A percentile compares a stretch with the other conserved stretches of the same genome.
These are phyloP conservation scores for Eumaeus atala DNA, from an alignment of 1,140 invertebrate genomes.

Conservation along the genomic window DNA sequence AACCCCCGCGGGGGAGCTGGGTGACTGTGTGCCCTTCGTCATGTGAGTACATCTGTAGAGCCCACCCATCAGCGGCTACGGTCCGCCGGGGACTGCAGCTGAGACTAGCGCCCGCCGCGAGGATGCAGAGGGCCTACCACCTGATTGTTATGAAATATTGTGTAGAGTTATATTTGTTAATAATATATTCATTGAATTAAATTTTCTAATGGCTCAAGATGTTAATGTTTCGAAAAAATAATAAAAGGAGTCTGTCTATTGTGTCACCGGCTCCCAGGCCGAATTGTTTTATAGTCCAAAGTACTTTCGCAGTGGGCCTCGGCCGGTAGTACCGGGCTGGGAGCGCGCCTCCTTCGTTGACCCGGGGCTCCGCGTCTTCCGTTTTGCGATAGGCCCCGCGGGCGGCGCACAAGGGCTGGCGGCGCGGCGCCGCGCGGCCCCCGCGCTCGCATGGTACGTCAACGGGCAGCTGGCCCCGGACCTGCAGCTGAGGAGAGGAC, in stretches of 20 bases:
- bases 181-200: too few relatives aligned
- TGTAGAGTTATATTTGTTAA: too few relatives aligned
- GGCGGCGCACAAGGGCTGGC: constrained; percentile 40
- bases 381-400: constrained; percentile 38
- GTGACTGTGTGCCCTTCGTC: constrained; percentile 83
- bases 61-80: constrained; percentile 90
- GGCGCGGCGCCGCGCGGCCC: constrained; percentile 72
- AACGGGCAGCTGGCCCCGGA: constrained; percentile 92
- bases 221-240: too few relatives aligned
- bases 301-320: constrained; percentile 1
- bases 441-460: constrained; percentile 85
- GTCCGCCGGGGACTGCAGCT: too few relatives aligned
- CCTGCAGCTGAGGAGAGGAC: constrained; percentile 88
- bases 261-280: neutral
- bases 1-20: constrained; percentile 75
- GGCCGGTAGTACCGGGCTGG: constrained; percentile 73
- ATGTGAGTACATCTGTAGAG: constrained; percentile 74
- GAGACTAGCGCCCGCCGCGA: neutral
- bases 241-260: too few relatives aligned
- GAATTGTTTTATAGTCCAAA: too few relatives aligned
- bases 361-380: constrained; percentile 82
- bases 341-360: constrained; percentile 85
- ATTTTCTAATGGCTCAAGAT: too few relatives aligned
- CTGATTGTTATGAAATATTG: too few relatives aligned
- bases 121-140: neutral